A percentile compares a stretch with the other conserved stretches of the same genome.
These are phyloP conservation scores for Rhabdornis inornatus DNA, from an alignment of 2,113 vertebrate species.

Conservation along the genomic window DNA sequence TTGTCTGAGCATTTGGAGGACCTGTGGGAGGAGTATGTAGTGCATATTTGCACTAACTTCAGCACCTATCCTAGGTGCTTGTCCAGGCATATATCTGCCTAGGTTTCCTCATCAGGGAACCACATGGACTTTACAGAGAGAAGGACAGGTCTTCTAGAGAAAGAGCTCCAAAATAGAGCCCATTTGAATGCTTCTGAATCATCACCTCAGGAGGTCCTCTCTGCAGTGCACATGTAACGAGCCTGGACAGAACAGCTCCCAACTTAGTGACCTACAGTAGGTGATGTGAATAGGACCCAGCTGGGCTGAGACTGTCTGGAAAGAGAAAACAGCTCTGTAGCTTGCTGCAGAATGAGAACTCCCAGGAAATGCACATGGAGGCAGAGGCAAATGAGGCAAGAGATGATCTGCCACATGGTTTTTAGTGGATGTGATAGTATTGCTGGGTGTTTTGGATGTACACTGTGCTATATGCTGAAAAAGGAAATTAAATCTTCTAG, in stretches of 20 bases:
- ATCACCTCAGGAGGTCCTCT: background rate
- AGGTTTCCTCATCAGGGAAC: background rate
- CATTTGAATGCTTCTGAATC: background rate
- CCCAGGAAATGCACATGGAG: background rate
- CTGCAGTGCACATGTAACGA: accelerated
- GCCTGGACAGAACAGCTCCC: background rate
- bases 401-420: background rate
- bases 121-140: background rate
- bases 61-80: background rate
- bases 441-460: background rate
- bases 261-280: background rate
- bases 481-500: background rate
- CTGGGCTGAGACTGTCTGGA: background rate
- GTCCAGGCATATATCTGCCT: background rate
- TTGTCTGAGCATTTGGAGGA: background rate
- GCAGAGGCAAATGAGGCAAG: background rate
- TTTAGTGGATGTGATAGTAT: background rate
- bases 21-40: background rate
- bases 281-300: background rate
- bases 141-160: background rate
- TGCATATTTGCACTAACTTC: background rate
- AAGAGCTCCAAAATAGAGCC: background rate
- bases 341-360: background rate
- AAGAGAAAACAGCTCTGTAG: background rate
- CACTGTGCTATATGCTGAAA: background rate